Percentiles rank a stretch among this genome's conserved stretches.
Conservation (phyloP, 2,797 vertebrate species). For the Semaprochilodus insignis region DNA sequence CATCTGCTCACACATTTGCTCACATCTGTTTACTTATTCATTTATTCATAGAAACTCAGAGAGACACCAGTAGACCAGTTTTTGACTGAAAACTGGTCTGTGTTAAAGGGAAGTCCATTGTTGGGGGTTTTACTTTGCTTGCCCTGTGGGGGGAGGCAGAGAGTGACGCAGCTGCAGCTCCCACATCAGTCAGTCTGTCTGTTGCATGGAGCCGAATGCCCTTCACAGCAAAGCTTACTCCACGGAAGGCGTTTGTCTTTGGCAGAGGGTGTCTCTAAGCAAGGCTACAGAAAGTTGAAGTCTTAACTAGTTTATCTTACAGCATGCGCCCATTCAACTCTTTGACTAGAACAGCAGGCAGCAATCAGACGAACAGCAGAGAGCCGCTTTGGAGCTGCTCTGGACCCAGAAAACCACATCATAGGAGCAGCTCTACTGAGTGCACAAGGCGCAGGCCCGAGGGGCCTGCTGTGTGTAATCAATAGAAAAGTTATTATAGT, state of each 20-base stretch:
- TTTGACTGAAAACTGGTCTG: not conserved
- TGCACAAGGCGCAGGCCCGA: conserved; percentile 27
- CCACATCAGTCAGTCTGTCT: conserved; percentile 50
- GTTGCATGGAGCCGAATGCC: conserved; percentile 55
- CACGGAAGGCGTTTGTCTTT: conserved; percentile 63
- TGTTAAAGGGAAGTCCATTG: not conserved
- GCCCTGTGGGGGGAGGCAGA: conserved; percentile 80
- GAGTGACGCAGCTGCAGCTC: conserved; percentile 57
- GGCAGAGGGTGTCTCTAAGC: conserved; percentile 44
- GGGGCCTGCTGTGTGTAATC: conserved; percentile 52
- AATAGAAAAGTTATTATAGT: conserved; percentile 7
- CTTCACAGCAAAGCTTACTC: conserved; percentile 58
- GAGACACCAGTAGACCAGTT: not conserved
- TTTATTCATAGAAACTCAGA: not conserved
- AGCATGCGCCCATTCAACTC: not conserved
- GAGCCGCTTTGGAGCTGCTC: conserved; percentile 8
- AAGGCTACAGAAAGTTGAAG: conserved; percentile 39
- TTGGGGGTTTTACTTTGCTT: conserved; percentile 11
- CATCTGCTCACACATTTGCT: not conserved
- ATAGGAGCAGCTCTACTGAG: conserved; percentile 18
- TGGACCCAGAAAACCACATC: conserved; percentile 66
- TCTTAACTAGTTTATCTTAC: conserved; percentile 36
- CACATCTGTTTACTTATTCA: conserved; percentile 5
- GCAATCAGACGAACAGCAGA: conserved; percentile 15
- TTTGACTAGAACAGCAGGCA: conserved; percentile 1